Evolutionary conservation across 2,888 invertebrate genomes (phyloP).

Genomic region (Carabus problematicus): DNA sequence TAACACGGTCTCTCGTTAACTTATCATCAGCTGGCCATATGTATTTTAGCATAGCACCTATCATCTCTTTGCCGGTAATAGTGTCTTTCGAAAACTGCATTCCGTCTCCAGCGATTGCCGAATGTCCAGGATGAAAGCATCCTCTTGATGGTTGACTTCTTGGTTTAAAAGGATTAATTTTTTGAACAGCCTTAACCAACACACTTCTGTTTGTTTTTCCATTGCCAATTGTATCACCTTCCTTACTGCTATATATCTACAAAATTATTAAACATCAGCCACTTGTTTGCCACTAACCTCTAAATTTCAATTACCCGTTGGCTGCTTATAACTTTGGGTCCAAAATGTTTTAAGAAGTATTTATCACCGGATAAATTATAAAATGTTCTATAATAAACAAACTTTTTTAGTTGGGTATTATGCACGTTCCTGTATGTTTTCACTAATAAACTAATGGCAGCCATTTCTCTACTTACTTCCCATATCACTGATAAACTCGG

Average conservation of each 20-base stretch:
- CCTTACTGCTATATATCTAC: conserved; percentile 48
- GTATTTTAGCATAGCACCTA: conserved; percentile 87
- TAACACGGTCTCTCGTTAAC: conserved; percentile 78
- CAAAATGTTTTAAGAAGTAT: conserved; percentile 43
- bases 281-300: conserved; percentile 43
- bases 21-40: conserved; percentile 95
- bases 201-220: conserved; percentile 24
- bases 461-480: conserved; percentile 35
- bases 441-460: conserved; percentile 33
- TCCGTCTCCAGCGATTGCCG: conserved; percentile 64
- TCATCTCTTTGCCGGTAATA: conserved; percentile 78
- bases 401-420: conserved; percentile 47
- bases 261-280: conserved; percentile 37
- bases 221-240: conserved; percentile 25
- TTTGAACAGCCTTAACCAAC: conserved; percentile 37
- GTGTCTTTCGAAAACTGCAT: conserved; percentile 64
- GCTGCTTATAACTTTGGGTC: conserved; percentile 45
- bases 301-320: conserved; percentile 50
- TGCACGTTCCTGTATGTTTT: conserved; percentile 38
- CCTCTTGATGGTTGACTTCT: conserved; percentile 67
- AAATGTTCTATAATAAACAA: conserved; percentile 47
- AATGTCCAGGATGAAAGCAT: conserved; percentile 92
- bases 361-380: conserved; percentile 47
- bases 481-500: neutral
- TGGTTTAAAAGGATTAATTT: conserved; percentile 51